These are phyloP conservation scores for Acanthosepion pharaonis DNA, from an alignment of 2,888 invertebrate species.

Conservation along the genomic window DNA sequence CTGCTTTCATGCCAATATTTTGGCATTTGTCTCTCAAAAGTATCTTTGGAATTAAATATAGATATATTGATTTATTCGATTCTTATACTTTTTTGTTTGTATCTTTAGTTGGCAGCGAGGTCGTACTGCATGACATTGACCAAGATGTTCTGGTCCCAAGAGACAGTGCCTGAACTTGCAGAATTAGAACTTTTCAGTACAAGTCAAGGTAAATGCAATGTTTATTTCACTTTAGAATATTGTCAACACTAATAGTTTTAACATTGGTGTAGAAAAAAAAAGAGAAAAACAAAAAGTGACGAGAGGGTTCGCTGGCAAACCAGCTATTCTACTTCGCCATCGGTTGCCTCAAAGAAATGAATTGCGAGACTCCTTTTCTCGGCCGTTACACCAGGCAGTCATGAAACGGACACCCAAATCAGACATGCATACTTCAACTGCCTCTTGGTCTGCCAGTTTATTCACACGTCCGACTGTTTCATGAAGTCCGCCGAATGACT, in stretches of 20 bases:
- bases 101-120: slow-evolving; percentile 8
- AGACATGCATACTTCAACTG: too few relatives aligned
- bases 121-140: slow-evolving; percentile 38
- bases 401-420: too few relatives aligned
- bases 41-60: not conserved
- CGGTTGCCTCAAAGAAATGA: too few relatives aligned
- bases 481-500: too few relatives aligned
- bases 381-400: too few relatives aligned
- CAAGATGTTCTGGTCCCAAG: slow-evolving; percentile 38
- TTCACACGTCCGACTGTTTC: too few relatives aligned
- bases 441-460: too few relatives aligned
- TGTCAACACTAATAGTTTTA: not conserved
- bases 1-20: not conserved
- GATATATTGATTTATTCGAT: not conserved
- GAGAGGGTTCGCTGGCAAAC: too few relatives aligned
- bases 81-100: not conserved
- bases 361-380: too few relatives aligned
- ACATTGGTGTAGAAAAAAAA: too few relatives aligned
- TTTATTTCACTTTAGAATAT: not conserved
- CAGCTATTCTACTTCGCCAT: too few relatives aligned
- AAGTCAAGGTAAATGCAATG: not conserved
- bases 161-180: slow-evolving; percentile 35
- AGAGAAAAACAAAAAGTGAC: too few relatives aligned
- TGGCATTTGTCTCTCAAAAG: not conserved
- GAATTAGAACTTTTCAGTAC: not conserved